Evolutionary conservation across 2,797 vertebrate genomes (phyloP).

Genomic region (Galago senegalensis): DNA sequence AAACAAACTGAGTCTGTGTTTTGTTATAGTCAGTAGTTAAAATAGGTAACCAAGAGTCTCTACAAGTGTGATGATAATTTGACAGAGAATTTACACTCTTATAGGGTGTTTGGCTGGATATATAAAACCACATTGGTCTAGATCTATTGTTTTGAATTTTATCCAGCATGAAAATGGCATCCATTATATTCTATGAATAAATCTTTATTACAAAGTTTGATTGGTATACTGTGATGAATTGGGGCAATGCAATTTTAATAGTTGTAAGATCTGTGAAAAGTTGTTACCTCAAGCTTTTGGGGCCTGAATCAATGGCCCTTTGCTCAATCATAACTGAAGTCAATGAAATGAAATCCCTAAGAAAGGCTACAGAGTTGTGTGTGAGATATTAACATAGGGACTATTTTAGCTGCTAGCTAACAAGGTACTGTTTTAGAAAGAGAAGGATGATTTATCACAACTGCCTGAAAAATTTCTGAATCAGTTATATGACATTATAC

Average conservation of each 20-base stretch:
- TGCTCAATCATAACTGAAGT: conserved; percentile 64
- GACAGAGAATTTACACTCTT: background rate
- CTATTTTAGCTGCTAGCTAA: background rate
- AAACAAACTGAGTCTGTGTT: background rate
- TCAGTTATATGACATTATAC: background rate
- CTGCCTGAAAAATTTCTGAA: conserved; percentile 40
- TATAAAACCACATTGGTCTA: background rate
- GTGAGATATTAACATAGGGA: background rate
- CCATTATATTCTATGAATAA: background rate
- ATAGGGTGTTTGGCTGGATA: background rate
- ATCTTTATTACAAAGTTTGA: conserved; percentile 61
- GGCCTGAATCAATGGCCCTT: conserved; percentile 61
- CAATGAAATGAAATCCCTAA: conserved; percentile 62
- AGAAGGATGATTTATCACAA: conserved; percentile 57
- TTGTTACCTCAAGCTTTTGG: conserved; percentile 67
- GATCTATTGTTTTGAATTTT: background rate
- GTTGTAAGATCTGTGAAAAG: conserved; percentile 53
- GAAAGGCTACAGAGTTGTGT: conserved; percentile 18
- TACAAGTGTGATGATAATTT: background rate
- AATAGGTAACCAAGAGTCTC: background rate
- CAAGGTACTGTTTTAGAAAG: conserved; percentile 60
- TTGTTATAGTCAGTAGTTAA: background rate
- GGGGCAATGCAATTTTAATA: conserved; percentile 47
- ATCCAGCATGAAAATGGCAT: background rate
- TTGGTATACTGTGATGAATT: background rate